These are phyloP conservation scores for Oncorhynchus clarkii DNA, from an alignment of 2,113 vertebrate species.

Conservation along the genomic window DNA sequence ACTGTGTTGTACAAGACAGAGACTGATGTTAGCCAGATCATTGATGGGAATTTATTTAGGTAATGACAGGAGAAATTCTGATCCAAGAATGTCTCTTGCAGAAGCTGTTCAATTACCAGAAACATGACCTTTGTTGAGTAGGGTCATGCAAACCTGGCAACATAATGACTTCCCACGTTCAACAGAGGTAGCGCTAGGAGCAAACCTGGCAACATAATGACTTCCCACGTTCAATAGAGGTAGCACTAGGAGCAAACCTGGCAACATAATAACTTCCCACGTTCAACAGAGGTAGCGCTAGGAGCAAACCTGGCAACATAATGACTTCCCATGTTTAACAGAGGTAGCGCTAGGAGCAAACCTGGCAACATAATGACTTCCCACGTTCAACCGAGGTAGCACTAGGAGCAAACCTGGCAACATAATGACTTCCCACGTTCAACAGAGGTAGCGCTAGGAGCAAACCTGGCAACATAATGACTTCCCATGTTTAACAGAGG, in stretches of 20 bases:
- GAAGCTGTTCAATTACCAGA: neutral
- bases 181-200: neutral
- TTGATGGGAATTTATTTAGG: neutral
- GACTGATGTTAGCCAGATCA: constrained; percentile 17
- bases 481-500: neutral
- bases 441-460: neutral
- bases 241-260: neutral
- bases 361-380: neutral
- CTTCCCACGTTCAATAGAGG: neutral
- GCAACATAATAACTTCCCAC: neutral
- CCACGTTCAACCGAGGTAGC: neutral
- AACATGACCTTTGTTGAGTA: constrained; percentile 19
- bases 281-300: neutral
- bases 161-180: neutral
- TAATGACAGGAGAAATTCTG: neutral
- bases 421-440: neutral
- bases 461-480: neutral
- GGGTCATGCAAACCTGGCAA: neutral
- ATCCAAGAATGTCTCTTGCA: constrained; percentile 7
- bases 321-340: neutral
- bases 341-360: neutral
- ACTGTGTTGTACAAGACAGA: neutral
- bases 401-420: constrained; percentile 1
- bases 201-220: neutral
- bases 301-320: constrained; percentile 1